These are phyloP conservation scores for Neofelis nebulosa DNA, from an alignment of 2,113 vertebrate genomes.

Conservation along the genomic window DNA sequence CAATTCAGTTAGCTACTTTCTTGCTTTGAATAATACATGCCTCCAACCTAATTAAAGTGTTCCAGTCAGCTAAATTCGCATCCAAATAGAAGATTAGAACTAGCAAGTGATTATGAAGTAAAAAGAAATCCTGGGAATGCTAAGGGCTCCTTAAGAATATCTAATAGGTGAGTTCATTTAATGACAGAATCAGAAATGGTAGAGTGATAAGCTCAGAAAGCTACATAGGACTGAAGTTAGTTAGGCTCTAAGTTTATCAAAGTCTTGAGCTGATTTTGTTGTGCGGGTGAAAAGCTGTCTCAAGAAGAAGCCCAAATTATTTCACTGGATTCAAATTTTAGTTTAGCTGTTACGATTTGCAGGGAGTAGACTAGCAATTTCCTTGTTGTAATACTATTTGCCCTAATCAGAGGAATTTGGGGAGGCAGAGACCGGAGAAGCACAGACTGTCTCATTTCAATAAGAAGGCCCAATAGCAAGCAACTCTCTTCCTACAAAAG, in stretches of 20 bases:
- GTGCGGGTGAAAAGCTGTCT: background rate
- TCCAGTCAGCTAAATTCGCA: slow-evolving; percentile 65
- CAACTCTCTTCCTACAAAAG: background rate
- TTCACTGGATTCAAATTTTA: background rate
- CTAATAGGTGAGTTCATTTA: slow-evolving; percentile 74
- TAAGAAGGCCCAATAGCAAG: background rate
- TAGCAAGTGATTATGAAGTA: slow-evolving; percentile 69
- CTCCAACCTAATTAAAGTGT: slow-evolving; percentile 77
- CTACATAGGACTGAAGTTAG: background rate
- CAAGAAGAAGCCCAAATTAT: background rate
- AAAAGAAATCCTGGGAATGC: slow-evolving; percentile 72
- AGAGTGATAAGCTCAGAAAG: slow-evolving; percentile 45
- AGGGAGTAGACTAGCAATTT: background rate
- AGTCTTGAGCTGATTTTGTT: background rate
- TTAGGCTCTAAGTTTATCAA: slow-evolving; percentile 32
- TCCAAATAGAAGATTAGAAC: slow-evolving; percentile 75
- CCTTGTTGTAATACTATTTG: background rate
- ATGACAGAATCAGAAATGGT: slow-evolving; percentile 55
- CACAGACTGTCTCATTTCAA: background rate
- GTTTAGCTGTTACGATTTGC: background rate
- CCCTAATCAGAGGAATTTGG: background rate
- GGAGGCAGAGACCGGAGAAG: background rate
- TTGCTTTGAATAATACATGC: slow-evolving; percentile 66
- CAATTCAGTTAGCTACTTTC: slow-evolving; percentile 61
- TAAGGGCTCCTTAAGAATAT: slow-evolving; percentile 71